Base-by-base conservation (phyloP, 2,888 invertebrate species). In the Myathropa florea region DNA sequence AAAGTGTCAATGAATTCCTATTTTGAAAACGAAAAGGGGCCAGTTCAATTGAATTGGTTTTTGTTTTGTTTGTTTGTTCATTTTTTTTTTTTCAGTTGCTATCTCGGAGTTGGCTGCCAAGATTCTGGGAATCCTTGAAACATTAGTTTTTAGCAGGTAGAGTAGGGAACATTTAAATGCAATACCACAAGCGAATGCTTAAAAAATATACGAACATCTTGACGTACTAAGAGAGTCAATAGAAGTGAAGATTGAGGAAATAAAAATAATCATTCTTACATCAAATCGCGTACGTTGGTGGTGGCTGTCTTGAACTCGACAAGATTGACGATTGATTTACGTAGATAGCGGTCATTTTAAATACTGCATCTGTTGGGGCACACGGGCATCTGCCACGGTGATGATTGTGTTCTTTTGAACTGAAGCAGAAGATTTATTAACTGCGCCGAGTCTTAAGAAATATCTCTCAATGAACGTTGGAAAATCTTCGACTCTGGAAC, bases 1-100 rank as follows among this genome's bases (percentile, higher is more conserved):
- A 67, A 81, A 77, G 28, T 59, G 81, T 72, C 81, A 85, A 72
- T 85, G 77, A 77, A 72, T 85, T 85, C 39, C 33, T 81, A 59
- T 81, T 68, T 81, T 72, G 80, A 75, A 84, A 84, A 33, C 59
- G 67, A 67, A 78, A 60, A 60, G 46, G 65, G 70, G 60, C 57
- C 81, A 60, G 28, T 24, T 10, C 10, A 63, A 33, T 30, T 57
- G 57, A 57, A 57, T 14, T 23, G 12, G 57, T 6, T 23, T 23
- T 10, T 26, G 23, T 24, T 1, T 33, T 33, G 4, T 33, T 33
- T 46, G n/a, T 7, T 46, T 14, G 4, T 39, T 30, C 30, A n/a
- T n/a, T 30, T 3, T 30, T 30, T 30, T 3, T 39, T 18, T 18
- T n/a, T 46, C 46, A 18, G 46, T 46, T 46, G 46, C 18, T 7